Conservation (phyloP, 2,888 invertebrate species). For the Hesperia comma region DNA sequence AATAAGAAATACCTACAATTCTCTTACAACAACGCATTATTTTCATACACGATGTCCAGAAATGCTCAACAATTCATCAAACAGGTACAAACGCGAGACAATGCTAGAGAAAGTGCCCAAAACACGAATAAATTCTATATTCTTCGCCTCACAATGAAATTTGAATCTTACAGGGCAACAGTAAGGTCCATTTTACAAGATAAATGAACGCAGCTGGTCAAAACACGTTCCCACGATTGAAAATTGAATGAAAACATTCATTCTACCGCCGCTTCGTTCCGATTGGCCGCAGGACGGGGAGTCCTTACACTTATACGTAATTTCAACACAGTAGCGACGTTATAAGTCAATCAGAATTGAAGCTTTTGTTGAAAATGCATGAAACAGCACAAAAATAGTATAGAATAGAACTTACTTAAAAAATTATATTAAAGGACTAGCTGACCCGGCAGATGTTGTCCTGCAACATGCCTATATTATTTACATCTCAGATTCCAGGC, state of each 20-base stretch:
- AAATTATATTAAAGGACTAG: no score
- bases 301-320: background rate
- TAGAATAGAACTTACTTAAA: no score
- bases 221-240: slow-evolving; percentile 45
- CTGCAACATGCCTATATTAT: no score
- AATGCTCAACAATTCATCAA: slow-evolving; percentile 38
- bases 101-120: slow-evolving; percentile 39
- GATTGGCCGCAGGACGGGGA: slow-evolving; percentile 19
- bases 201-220: slow-evolving; percentile 25
- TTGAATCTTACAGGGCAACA: background rate
- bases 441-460: no score
- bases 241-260: slow-evolving; percentile 48
- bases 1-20: slow-evolving; percentile 3
- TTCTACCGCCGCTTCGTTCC: slow-evolving; percentile 34
- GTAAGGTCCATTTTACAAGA: background rate
- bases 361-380: no score
- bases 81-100: slow-evolving; percentile 38
- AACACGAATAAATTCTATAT: slow-evolving; percentile 32
- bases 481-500: no score
- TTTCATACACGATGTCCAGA: slow-evolving; percentile 20
- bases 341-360: no score
- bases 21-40: background rate
- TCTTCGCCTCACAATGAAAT: background rate
- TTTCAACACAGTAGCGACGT: no score
- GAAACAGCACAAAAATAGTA: no score